phyloP scores from a whole-genome alignment of 1,140 invertebrate species.

The Araneus ventricosus region DNA sequence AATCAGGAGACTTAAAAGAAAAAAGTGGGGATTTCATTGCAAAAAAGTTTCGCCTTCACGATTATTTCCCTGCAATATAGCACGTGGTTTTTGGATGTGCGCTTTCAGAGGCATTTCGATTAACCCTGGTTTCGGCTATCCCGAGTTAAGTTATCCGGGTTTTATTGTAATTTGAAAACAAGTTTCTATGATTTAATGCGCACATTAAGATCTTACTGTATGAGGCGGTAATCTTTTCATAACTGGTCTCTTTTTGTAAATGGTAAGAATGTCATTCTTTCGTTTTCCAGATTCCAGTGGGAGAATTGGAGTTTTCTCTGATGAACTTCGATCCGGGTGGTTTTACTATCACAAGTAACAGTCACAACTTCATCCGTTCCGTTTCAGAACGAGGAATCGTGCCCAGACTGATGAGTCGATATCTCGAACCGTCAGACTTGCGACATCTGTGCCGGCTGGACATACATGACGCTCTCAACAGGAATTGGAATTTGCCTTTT shows the following conservation, averaged over 20 bases:
- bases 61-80: too few relatives aligned
- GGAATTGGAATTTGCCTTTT: conserved; percentile 61
- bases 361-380: conserved; percentile 43
- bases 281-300: conserved; percentile 23
- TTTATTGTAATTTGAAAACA: too few relatives aligned
- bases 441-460: conserved; percentile 25
- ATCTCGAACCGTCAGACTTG: conserved; percentile 46
- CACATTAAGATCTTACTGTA: background rate
- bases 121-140: too few relatives aligned
- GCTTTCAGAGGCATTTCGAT: too few relatives aligned
- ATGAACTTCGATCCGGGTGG: conserved; percentile 40
- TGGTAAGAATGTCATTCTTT: background rate
- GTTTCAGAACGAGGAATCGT: conserved; percentile 28
- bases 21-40: too few relatives aligned
- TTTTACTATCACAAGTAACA: background rate
- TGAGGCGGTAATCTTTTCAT: background rate
- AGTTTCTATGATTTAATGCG: too few relatives aligned
- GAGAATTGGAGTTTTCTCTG: conserved; percentile 42
- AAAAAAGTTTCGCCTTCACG: too few relatives aligned
- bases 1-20: too few relatives aligned
- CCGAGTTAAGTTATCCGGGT: too few relatives aligned
- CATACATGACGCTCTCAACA: conserved; percentile 44
- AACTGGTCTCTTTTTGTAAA: background rate
- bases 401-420: background rate
- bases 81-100: too few relatives aligned